A percentile compares a stretch with the other conserved stretches of the same genome.
phyloP scores from a whole-genome alignment of 2,888 invertebrate species.

The Hydroisotoma schaefferi region DNA sequence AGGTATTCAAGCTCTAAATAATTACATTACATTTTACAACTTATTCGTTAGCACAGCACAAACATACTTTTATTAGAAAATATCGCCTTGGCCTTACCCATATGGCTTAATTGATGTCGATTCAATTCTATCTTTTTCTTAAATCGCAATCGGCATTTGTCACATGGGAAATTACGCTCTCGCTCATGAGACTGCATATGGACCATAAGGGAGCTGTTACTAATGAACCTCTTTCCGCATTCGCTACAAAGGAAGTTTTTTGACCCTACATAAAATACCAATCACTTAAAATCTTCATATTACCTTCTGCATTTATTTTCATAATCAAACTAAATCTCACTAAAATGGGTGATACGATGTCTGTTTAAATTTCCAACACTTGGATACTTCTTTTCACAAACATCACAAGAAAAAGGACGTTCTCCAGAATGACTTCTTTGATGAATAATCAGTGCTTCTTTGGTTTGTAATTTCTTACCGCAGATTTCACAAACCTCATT shows the following conservation, averaged over 20 bases:
- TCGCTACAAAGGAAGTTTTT: constrained; percentile 3
- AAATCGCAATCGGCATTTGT: background rate
- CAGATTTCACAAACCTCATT: background rate
- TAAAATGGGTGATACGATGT: background rate
- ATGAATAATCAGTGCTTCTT: constrained; percentile 1
- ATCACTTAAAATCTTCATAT: background rate
- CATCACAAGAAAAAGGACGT: constrained; percentile 4
- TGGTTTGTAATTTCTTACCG: background rate
- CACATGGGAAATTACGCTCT: background rate
- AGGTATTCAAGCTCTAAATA: background rate
- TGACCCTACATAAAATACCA: background rate
- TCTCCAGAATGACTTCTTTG: background rate
- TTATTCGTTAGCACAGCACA: background rate
- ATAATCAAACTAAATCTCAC: no score
- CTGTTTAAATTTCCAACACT: background rate
- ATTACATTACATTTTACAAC: background rate
- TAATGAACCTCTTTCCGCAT: constrained; percentile 3
- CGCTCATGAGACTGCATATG: background rate
- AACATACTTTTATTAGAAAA: background rate
- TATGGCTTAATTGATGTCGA: background rate
- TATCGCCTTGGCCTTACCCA: background rate
- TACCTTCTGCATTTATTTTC: no score
- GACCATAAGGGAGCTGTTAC: background rate
- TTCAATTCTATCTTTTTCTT: constrained; percentile 1
- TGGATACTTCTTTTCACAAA: constrained; percentile 5